Base-by-base conservation (phyloP, 1,140 invertebrate species). In the Heliconius himera region DNA sequence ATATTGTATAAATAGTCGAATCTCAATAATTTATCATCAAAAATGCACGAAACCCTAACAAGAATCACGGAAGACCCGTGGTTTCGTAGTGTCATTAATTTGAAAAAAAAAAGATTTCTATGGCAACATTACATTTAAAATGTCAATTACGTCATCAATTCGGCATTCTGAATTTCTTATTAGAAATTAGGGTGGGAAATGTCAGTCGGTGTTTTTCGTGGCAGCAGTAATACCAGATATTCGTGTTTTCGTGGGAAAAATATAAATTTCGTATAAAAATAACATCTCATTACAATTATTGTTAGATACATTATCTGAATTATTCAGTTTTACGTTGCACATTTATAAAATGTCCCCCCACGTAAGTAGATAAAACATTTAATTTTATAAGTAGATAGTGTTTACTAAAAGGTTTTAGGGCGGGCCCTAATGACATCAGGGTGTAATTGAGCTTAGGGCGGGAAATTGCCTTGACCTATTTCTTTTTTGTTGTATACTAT, bases 391-490 rank as follows among this genome's bases (percentile, higher is more conserved):
- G 4, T 36, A 22, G 56, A 3, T 36, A 22, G 56, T 60, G 26
- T 66, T 66, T 29, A 66, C 22, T 29, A 29, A 66, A 26, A 66
- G 11, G 60, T 74, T 54, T 71, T 54, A 86, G 86, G 84, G 85
- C 84, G 84, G 84, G 33, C 82, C 79, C 81, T 66, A 76, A 75
- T 85, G 87, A 87, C 86, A 85, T 86, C 82, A 87, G 73, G 51
- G 4, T 76, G 46, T 49, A 70, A 80, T 80, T 78, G 71, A 73
- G 70, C 46, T 70, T 71, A 76, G 78, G 72, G 78, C 70, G 79
- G 76, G 76, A 77, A 79, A 73, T 73, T 18, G 36, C 82, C 80
- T 72, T 83, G 82, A 79, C 80, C 80, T n/a, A 71, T 73, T 70
- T 5, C 41, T 56, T 41, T 72, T 26, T 76, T 49, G 16, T 33